Percentiles rank a stretch among this genome's conserved stretches.
Conservation (phyloP, 1,140 invertebrate genomes). For the Scaptomyza graminum region DNA sequence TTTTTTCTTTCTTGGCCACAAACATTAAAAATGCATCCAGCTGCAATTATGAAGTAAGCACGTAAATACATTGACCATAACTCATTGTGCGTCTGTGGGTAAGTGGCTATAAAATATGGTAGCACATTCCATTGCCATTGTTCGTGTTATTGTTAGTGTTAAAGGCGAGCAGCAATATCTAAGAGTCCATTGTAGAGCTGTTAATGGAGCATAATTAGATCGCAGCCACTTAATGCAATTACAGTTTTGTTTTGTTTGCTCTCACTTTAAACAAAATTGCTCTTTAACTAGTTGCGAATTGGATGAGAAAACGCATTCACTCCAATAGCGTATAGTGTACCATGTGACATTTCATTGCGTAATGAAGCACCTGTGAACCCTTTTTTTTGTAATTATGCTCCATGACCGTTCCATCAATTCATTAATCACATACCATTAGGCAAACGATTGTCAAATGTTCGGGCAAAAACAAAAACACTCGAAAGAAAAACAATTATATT, state of each 20-base stretch:
- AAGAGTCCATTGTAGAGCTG: background rate
- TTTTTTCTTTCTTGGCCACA: too few relatives aligned
- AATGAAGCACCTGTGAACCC: constrained; percentile 24
- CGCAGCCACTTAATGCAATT: background rate
- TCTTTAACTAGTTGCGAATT: constrained; percentile 33
- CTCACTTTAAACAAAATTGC: constrained; percentile 8
- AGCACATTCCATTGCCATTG: constrained; percentile 14
- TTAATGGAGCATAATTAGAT: constrained; percentile 21
- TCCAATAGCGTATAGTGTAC: too few relatives aligned
- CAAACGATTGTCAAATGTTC: constrained; percentile 66
- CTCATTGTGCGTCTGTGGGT: constrained; percentile 2
- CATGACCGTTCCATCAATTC: constrained; percentile 40
- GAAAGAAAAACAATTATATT: constrained; percentile 74
- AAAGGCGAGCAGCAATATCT: background rate
- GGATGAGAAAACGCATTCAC: constrained; percentile 18
- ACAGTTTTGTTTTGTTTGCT: background rate
- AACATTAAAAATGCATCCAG: constrained; percentile 39
- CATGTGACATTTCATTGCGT: constrained; percentile 8
- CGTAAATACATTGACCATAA: constrained; percentile 17
- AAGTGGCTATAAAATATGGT: constrained; percentile 21
- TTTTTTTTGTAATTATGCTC: background rate
- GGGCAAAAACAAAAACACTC: constrained; percentile 31
- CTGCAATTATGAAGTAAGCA: constrained; percentile 13
- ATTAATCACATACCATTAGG: constrained; percentile 74
- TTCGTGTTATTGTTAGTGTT: background rate